Conservation (phyloP, 1,140 invertebrate genomes). For the Phymastichus coffea region DNA sequence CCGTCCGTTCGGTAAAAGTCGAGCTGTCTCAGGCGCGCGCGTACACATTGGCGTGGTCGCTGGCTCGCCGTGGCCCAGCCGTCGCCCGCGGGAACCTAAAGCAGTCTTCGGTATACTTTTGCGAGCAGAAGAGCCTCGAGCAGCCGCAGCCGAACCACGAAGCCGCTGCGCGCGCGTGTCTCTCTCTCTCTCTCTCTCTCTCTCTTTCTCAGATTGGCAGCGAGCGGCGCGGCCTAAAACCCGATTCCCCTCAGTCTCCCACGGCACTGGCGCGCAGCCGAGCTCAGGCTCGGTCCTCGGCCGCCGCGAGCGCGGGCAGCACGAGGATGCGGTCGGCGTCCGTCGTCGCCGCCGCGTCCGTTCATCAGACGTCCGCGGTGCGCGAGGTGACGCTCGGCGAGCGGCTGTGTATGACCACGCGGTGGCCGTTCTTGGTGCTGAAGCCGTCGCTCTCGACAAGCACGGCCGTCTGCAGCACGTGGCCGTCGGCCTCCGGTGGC, state of each 20-base stretch:
- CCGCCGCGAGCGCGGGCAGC: conserved; percentile 3
- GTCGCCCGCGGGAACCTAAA: no score
- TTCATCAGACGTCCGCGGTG: conserved; percentile 63
- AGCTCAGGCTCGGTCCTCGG: no score
- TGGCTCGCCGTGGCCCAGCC: no score
- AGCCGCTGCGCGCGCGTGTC: neutral
- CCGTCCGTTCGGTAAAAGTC: no score
- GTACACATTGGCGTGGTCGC: no score
- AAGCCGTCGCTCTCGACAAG: conserved; percentile 79
- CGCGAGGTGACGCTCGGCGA: conserved; percentile 78
- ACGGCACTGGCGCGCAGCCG: neutral
- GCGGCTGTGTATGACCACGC: conserved; percentile 84
- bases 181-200: neutral
- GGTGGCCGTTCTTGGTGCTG: conserved; percentile 80
- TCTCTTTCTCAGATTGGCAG: neutral
- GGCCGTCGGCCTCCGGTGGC: conserved; percentile 46
- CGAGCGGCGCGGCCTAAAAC: neutral
- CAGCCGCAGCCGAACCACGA: no score
- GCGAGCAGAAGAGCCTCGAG: no score
- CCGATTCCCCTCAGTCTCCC: neutral
- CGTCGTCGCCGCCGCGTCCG: conserved; percentile 19
- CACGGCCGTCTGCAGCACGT: conserved; percentile 71
- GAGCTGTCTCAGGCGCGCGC: neutral
- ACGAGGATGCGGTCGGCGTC: neutral
- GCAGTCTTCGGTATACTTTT: no score